A percentile compares a stretch with the other conserved stretches of the same genome.
Evolutionary conservation across 2,113 vertebrate genomes (phyloP).

Genomic region (Polypterus bichir): DNA sequence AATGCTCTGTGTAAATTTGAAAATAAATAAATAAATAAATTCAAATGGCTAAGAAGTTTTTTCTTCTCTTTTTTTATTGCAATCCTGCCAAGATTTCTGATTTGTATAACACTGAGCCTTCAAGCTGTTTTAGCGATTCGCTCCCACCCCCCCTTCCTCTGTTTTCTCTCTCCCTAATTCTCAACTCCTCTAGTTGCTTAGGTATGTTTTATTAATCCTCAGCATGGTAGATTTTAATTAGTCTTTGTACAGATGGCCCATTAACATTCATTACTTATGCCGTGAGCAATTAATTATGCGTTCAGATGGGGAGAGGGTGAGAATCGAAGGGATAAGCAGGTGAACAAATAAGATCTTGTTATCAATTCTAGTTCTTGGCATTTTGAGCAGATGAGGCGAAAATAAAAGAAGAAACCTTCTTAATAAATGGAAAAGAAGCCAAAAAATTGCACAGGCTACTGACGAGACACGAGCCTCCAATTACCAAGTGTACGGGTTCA

Average conservation of each 20-base stretch:
- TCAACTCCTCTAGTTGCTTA: constrained; percentile 56
- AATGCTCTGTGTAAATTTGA: not conserved
- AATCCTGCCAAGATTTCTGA: too few relatives aligned
- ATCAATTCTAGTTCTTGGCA: not conserved
- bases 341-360: constrained; percentile 35
- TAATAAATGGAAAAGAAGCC: not conserved
- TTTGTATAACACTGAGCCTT: not conserved
- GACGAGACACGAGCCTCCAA: too few relatives aligned
- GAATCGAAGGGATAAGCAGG: constrained; percentile 60
- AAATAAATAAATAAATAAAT: not conserved
- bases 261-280: constrained; percentile 85
- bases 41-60: not conserved
- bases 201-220: constrained; percentile 69
- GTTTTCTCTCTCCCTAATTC: constrained; percentile 40
- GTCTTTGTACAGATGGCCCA: constrained; percentile 81
- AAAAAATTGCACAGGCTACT: too few relatives aligned
- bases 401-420: not conserved
- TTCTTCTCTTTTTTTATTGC: not conserved
- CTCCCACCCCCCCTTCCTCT: constrained; percentile 35
- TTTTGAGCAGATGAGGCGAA: not conserved
- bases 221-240: constrained; percentile 86
- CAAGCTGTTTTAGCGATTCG: constrained; percentile 43
- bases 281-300: constrained; percentile 77
- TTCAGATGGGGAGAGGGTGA: constrained; percentile 60
- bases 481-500: too few relatives aligned